Conservation (phyloP, 2,113 vertebrate genomes). For the Dromaius novaehollandiae region DNA sequence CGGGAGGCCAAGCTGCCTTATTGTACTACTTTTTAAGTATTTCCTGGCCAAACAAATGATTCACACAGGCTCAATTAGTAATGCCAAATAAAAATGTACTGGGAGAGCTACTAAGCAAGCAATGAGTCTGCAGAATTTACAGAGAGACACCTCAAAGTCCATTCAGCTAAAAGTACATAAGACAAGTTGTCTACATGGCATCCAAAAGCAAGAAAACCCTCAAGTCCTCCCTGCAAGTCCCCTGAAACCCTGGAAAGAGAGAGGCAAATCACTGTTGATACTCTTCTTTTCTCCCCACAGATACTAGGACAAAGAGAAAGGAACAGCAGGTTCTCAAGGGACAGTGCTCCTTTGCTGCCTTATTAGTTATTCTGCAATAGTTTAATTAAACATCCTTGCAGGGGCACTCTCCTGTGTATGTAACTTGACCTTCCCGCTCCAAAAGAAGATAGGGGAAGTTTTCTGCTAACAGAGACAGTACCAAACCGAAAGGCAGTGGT, state of each 20-base stretch:
- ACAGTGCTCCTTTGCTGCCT: background rate
- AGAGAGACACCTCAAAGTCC: background rate
- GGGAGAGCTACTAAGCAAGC: background rate
- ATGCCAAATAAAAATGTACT: background rate
- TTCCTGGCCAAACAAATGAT: slow-evolving; percentile 45
- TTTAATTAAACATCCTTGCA: slow-evolving; percentile 14
- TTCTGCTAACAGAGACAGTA: background rate
- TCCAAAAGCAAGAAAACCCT: background rate
- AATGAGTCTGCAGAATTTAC: background rate
- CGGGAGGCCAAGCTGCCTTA: slow-evolving; percentile 16
- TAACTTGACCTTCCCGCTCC: background rate
- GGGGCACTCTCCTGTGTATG: background rate
- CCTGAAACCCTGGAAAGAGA: background rate
- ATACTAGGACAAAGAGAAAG: background rate
- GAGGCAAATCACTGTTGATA: background rate
- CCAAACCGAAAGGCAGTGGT: background rate
- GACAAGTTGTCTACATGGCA: background rate
- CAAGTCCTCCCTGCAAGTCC: background rate
- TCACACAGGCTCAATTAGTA: background rate
- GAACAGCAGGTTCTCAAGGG: background rate
- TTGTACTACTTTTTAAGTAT: background rate
- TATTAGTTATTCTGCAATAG: background rate
- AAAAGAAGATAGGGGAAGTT: background rate
- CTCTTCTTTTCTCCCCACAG: rapidly evolving
- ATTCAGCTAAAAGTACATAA: background rate